Evolutionary conservation across 1,140 invertebrate genomes (phyloP).

Genomic region (Drosophila nannoptera): DNA sequence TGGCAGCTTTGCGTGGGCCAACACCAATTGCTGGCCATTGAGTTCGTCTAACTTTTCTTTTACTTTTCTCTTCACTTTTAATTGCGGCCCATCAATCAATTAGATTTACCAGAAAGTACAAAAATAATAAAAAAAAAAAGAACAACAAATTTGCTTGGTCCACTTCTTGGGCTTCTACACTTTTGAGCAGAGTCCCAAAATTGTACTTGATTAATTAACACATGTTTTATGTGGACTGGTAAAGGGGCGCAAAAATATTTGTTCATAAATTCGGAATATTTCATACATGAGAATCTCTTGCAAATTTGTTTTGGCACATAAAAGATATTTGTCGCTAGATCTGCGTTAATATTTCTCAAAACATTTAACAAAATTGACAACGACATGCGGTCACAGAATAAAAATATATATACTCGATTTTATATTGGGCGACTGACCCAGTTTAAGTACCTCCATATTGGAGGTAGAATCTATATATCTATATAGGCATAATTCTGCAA

Average conservation of each 20-base stretch:
- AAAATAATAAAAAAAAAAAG: neutral
- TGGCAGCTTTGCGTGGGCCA: slow-evolving; percentile 35
- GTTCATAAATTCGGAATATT: slow-evolving; percentile 52
- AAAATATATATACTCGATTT: slow-evolving; percentile 7
- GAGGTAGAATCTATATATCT: neutral
- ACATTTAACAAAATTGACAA: slow-evolving; percentile 67
- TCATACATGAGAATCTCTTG: slow-evolving; percentile 48
- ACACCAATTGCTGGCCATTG: slow-evolving; percentile 35
- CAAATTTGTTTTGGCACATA: slow-evolving; percentile 59
- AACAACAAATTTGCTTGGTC: neutral
- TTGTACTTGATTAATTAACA: slow-evolving; percentile 59
- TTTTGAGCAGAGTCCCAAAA: slow-evolving; percentile 33
- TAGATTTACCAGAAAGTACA: slow-evolving; percentile 13
- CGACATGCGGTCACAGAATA: slow-evolving; percentile 42
- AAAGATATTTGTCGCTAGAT: slow-evolving; percentile 59
- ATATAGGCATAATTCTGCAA: neutral
- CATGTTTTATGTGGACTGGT: slow-evolving; percentile 9
- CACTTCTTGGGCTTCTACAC: slow-evolving; percentile 8
- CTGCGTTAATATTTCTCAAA: slow-evolving; percentile 60
- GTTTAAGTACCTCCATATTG: slow-evolving; percentile 29
- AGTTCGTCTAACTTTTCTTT: slow-evolving; percentile 16
- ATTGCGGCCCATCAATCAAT: slow-evolving; percentile 39
- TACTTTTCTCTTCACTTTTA: slow-evolving; percentile 13
- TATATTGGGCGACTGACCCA: slow-evolving; percentile 40
- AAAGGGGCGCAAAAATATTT: slow-evolving; percentile 16